Evolutionary conservation across 1,140 invertebrate genomes (phyloP).

Genomic region (Achroia grisella): DNA sequence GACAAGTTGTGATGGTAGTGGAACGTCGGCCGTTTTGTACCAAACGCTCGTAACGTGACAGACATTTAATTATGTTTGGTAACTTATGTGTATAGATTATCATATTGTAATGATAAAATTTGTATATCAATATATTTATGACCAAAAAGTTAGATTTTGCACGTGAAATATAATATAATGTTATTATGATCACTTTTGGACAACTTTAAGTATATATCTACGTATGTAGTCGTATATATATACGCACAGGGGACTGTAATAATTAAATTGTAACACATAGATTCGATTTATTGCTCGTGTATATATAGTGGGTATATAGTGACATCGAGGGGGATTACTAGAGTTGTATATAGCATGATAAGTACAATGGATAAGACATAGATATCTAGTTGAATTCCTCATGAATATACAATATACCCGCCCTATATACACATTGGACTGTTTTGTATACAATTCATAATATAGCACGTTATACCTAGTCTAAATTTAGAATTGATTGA

Average conservation of each 20-base stretch:
- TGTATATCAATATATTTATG: constrained; percentile 68
- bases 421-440: no score
- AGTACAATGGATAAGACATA: constrained; percentile 9
- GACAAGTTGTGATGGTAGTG: constrained; percentile 20
- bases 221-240: constrained; percentile 14
- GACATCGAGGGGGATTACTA: no score
- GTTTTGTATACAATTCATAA: constrained; percentile 9
- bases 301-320: no score
- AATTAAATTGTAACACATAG: no score
- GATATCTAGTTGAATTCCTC: not conserved
- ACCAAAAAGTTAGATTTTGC: constrained; percentile 69
- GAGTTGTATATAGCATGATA: no score
- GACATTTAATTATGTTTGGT: constrained; percentile 21
- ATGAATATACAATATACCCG: no score
- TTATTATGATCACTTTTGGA: constrained; percentile 49
- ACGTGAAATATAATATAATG: constrained; percentile 23
- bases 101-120: constrained; percentile 44
- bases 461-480: constrained; percentile 10
- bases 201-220: constrained; percentile 35
- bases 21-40: constrained; percentile 12
- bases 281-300: no score
- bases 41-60: constrained; percentile 16
- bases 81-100: constrained; percentile 23
- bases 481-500: constrained; percentile 9
- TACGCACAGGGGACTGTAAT: constrained; percentile 17